phyloP scores from a whole-genome alignment of 2,797 vertebrate species.

The Delichon dasypus region DNA sequence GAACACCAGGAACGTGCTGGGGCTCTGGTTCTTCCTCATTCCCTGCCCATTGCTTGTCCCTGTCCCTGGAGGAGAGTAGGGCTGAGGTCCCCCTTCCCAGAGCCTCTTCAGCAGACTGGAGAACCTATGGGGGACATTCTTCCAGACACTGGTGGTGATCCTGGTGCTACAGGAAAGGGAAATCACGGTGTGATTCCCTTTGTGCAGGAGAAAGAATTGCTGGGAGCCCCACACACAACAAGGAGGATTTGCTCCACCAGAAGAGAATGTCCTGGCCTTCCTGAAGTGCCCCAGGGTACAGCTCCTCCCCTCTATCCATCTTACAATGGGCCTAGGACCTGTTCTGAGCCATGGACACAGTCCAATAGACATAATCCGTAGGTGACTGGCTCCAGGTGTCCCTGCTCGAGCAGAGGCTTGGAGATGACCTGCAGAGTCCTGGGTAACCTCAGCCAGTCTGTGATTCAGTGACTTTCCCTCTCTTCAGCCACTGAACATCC shows the following conservation, averaged over 20 bases:
- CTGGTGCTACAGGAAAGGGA: neutral
- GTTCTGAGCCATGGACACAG: neutral
- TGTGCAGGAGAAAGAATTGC: neutral
- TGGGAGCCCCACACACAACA: neutral
- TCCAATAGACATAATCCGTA: rapidly evolving
- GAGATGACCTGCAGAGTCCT: neutral
- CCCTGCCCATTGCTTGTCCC: neutral
- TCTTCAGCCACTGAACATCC: neutral
- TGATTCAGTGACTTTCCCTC: neutral
- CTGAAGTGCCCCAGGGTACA: neutral
- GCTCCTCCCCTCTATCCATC: neutral
- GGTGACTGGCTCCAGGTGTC: neutral
- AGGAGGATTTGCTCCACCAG: neutral
- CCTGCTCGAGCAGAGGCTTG: neutral
- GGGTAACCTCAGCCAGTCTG: neutral
- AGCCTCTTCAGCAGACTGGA: neutral
- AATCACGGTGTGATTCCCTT: rapidly evolving
- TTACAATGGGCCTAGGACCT: neutral
- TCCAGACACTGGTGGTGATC: neutral
- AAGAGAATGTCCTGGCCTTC: neutral
- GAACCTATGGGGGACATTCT: rapidly evolving
- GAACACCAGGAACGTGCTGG: rapidly evolving
- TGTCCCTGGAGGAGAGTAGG: neutral
- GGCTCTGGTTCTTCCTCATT: neutral
- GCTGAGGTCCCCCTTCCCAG: neutral